These are phyloP conservation scores for Folsomia manolachei DNA, from an alignment of 2,888 invertebrate species.

Conservation along the genomic window DNA sequence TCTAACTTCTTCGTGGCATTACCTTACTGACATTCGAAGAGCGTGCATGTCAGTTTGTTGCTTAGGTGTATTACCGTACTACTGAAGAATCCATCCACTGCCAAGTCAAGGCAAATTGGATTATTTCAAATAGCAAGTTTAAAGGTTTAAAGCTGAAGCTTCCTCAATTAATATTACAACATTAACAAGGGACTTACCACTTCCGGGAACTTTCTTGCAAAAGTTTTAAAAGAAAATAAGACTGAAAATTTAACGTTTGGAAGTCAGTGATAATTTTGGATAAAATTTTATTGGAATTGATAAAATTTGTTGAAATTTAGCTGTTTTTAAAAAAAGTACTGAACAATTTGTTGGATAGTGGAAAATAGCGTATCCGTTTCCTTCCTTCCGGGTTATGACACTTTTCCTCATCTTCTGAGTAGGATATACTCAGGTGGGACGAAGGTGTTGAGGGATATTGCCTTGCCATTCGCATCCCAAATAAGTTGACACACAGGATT, in stretches of 20 bases:
- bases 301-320: background rate
- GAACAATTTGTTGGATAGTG: background rate
- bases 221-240: background rate
- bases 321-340: background rate
- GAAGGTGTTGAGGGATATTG: background rate
- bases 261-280: background rate
- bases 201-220: conserved; percentile 13
- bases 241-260: conserved; percentile 1
- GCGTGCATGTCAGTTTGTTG: background rate
- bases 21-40: background rate
- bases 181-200: background rate
- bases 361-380: too few species aligned
- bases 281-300: too few species aligned
- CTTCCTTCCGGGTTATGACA: conserved; percentile 16
- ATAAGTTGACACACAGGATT: background rate
- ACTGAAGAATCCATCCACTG: too few species aligned
- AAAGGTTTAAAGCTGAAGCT: background rate
- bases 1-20: background rate
- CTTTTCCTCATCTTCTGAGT: background rate
- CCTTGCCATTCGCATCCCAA: background rate
- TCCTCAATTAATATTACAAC: background rate
- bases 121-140: conserved; percentile 7
- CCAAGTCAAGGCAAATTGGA: conserved; percentile 10
- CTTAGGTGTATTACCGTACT: background rate
- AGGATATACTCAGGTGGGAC: background rate